Evolutionary conservation across 2,797 vertebrate species (phyloP), one percentile per base, ranked within the genome.

Genomic region (Acipenser oxyrinchus): DNA sequence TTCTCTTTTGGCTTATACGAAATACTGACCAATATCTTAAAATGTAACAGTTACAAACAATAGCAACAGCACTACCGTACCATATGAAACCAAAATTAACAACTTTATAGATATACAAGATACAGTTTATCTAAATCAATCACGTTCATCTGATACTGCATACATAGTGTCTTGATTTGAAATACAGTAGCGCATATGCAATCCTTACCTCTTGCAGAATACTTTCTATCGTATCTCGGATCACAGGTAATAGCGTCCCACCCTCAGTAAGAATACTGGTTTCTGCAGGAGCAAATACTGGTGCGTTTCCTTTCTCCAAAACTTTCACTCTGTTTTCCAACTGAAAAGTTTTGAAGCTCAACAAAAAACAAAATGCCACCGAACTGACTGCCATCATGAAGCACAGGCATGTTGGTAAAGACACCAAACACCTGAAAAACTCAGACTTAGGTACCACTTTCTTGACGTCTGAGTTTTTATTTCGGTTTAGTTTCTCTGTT

Each of bases 371-470:
- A 79, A 89, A 82, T 68, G 79, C 83, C 71, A 93, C 85, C 70
- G 93, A 90, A 80, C 87, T 87, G 73, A 92, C 73, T 23, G 93
- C 94, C 70, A 95, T 76, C 74, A 94, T 78, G 79, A 89, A 51
- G 68, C 92, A 93, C 68, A 92, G 74, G 0, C 76, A 72, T 58
- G 84, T 68, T 62, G 84, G 80, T 7, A 83, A 72, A 13, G 84
- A 80, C n/a, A 80, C 75, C 18, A 78, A 62, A 74, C 84, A 74
- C 9, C 50, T 67, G 52, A 7, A 73, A 61, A n/a, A 60, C 7
- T 8, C 48, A 51, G 57, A 80, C 55, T 78, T 78, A 84, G 77
- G 78, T 67, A 70, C 78, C 83, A 78, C 73, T 81, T 70, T 73
- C 53, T 63, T 67, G 70, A 37, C 23, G 60, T 65, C 61, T 68